These are phyloP conservation scores for Amorpha juglandis DNA, from an alignment of 2,888 invertebrate genomes.

Conservation along the genomic window DNA sequence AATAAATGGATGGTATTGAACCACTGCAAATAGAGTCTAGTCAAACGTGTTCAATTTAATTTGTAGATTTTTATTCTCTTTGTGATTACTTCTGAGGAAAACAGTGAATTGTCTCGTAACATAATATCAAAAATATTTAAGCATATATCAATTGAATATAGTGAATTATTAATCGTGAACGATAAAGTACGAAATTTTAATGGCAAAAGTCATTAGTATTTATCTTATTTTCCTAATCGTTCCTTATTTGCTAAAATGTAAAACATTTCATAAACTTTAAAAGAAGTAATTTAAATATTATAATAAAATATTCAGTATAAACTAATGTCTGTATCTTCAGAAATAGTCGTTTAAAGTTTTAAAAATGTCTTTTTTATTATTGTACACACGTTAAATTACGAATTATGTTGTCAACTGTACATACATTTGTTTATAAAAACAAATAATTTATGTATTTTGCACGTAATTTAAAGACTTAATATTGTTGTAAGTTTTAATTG, in stretches of 20 bases:
- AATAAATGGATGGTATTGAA: background rate
- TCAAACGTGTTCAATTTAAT: constrained; percentile 15
- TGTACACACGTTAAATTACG: background rate
- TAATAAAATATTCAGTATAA: background rate
- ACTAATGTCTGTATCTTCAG: background rate
- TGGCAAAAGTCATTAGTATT: background rate
- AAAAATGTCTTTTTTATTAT: background rate
- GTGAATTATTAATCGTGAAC: background rate
- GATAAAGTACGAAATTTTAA: background rate
- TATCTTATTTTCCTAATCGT: background rate
- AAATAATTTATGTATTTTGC: constrained; percentile 41
- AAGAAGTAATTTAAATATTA: background rate
- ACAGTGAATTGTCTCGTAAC: background rate
- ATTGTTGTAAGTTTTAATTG: constrained; percentile 49
- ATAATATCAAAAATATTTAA: background rate
- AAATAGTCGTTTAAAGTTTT: background rate
- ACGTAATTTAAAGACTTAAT: constrained; percentile 71
- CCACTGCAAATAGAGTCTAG: background rate
- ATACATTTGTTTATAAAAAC: background rate
- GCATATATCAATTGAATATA: too few relatives aligned
- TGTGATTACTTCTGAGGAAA: background rate
- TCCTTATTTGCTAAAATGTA: too few relatives aligned
- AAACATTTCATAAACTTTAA: background rate
- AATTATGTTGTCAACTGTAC: constrained; percentile 4
- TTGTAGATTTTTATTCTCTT: background rate